Percentiles rank a stretch among this genome's conserved stretches.
Evolutionary conservation across 2,888 invertebrate genomes (phyloP).

Genomic region (Clostera curtula): DNA sequence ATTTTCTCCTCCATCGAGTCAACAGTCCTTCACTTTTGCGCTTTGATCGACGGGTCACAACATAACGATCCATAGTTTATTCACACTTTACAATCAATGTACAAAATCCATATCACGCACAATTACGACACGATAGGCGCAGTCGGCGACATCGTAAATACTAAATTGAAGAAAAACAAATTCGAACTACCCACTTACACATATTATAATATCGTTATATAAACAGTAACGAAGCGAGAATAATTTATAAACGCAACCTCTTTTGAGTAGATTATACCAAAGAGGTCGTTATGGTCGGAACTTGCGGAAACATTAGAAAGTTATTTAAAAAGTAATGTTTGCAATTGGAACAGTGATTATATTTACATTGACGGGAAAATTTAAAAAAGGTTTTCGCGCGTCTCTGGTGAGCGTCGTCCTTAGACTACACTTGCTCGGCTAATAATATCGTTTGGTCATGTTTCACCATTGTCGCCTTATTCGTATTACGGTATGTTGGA

Average conservation of each 20-base stretch:
- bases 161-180: constrained; percentile 51
- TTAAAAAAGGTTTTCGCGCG: constrained; percentile 22
- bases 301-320: constrained; percentile 42
- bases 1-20: constrained; percentile 54
- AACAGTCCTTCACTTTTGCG: constrained; percentile 54
- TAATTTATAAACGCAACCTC: constrained; percentile 46
- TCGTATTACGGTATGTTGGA: constrained; percentile 70
- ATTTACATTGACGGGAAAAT: no score
- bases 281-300: constrained; percentile 26
- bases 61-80: constrained; percentile 54
- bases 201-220: constrained; percentile 53
- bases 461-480: constrained; percentile 58
- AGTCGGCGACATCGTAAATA: constrained; percentile 42
- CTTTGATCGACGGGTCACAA: constrained; percentile 57
- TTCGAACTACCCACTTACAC: constrained; percentile 29
- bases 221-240: constrained; percentile 53
- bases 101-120: constrained; percentile 17
- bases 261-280: constrained; percentile 33
- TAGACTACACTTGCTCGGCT: constrained; percentile 42
- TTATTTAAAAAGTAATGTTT: constrained; percentile 23
- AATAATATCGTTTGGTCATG: constrained; percentile 51
- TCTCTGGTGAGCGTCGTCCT: constrained; percentile 42
- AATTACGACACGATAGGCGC: constrained; percentile 38
- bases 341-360: constrained; percentile 26
- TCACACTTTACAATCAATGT: constrained; percentile 31